Conservation (phyloP, 2,113 vertebrate species). For the Ailuropoda melanoleuca region DNA sequence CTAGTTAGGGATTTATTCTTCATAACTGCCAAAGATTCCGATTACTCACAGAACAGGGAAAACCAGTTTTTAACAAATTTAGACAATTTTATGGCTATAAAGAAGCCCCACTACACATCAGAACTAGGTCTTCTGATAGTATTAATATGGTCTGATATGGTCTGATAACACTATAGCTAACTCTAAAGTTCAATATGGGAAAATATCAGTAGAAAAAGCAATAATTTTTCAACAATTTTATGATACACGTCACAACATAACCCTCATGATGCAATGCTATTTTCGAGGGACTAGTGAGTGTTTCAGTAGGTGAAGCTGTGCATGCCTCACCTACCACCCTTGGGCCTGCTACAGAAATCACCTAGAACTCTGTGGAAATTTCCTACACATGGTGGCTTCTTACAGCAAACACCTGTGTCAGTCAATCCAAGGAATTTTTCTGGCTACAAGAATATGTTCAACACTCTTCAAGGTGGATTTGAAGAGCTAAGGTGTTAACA, state of each 20-base stretch:
- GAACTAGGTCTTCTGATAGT: neutral
- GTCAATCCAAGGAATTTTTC: neutral
- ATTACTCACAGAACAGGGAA: slow-evolving; percentile 40
- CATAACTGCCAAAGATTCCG: neutral
- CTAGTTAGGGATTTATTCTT: neutral
- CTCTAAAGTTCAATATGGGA: neutral
- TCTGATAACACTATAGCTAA: neutral
- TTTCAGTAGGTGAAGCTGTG: neutral
- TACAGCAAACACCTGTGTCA: neutral
- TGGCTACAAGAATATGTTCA: neutral
- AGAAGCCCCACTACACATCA: neutral
- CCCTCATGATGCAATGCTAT: neutral
- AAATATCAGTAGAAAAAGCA: neutral
- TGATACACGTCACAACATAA: slow-evolving; percentile 13
- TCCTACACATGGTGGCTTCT: neutral
- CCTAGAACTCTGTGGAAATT: neutral
- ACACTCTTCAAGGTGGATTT: neutral
- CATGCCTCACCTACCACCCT: neutral
- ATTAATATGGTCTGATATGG: neutral
- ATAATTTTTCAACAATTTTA: neutral
- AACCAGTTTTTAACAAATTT: slow-evolving; percentile 20
- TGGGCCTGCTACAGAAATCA: neutral
- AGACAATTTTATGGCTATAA: neutral
- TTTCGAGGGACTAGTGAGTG: neutral
- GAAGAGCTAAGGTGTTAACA: neutral